phyloP scores from a whole-genome alignment of 1,140 invertebrate genomes.

The Drosophila novamexicana region DNA sequence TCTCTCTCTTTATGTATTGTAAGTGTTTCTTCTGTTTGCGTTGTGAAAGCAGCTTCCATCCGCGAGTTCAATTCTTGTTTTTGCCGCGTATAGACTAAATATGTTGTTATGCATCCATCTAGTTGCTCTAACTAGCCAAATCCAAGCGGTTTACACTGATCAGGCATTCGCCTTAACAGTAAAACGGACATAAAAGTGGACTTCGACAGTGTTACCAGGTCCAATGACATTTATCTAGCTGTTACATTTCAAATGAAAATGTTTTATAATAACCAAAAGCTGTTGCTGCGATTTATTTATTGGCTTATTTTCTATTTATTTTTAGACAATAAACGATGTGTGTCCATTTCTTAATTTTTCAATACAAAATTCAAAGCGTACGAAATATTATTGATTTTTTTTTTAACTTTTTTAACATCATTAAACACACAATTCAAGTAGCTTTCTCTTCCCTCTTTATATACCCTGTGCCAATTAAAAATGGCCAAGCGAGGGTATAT shows the following conservation, averaged over 20 bases:
- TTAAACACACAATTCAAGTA: constrained; percentile 2
- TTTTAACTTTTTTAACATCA: neutral
- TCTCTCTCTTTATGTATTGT: neutral
- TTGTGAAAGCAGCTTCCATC: constrained; percentile 42
- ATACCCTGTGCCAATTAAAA: too few species aligned
- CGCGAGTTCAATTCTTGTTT: constrained; percentile 36
- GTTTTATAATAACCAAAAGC: too few species aligned
- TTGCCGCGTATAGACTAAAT: neutral
- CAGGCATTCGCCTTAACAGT: constrained; percentile 16
- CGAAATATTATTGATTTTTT: neutral
- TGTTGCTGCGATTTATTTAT: too few species aligned
- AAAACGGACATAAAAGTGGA: constrained; percentile 18
- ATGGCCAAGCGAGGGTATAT: too few species aligned
- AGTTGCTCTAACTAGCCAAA: constrained; percentile 4
- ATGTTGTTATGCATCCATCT: neutral
- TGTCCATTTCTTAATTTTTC: neutral
- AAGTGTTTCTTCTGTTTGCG: constrained; percentile 8
- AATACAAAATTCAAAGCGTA: neutral
- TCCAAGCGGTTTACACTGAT: neutral
- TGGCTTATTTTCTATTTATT: too few species aligned
- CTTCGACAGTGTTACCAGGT: neutral
- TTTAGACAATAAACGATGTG: too few species aligned
- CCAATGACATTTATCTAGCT: constrained; percentile 4
- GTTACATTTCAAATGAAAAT: too few species aligned
- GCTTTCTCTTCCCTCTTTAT: constrained; percentile 17